Conservation (phyloP, 2,797 vertebrate genomes). For the Crenuchus spilurus region DNA sequence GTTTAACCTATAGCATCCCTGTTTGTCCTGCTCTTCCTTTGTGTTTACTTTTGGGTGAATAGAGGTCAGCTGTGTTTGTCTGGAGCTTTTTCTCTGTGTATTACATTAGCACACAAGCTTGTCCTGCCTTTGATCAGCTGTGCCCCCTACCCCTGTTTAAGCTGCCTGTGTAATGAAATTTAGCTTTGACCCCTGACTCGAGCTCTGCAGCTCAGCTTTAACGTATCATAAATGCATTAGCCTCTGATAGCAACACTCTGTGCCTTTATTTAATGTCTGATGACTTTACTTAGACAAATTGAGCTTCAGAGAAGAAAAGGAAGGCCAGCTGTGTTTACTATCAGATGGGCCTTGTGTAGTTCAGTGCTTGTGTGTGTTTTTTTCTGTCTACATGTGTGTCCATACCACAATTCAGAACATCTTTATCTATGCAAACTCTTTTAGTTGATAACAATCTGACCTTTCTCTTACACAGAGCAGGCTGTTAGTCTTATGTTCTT, state of each 20-base stretch:
- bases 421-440: neutral
- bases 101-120: constrained; percentile 27
- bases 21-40: constrained; percentile 18
- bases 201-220: constrained; percentile 21
- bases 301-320: constrained; percentile 21
- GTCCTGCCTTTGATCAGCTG: constrained; percentile 44
- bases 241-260: neutral
- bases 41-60: constrained; percentile 21
- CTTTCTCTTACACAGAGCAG: no score
- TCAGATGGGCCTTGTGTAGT: constrained; percentile 8
- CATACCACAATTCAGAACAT: neutral
- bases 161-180: constrained; percentile 43
- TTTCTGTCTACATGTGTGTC: neutral
- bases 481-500: no score
- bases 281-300: constrained; percentile 32
- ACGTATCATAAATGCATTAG: constrained; percentile 37
- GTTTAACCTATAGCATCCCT: constrained; percentile 13
- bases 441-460: neutral
- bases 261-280: constrained; percentile 35
- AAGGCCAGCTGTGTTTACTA: constrained; percentile 7
- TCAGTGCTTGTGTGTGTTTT: neutral
- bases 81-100: constrained; percentile 27
- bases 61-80: constrained; percentile 38
- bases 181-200: constrained; percentile 21
- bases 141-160: constrained; percentile 31